Evolutionary conservation across 2,113 vertebrate species (phyloP).

Genomic region (Scopus umbretta): DNA sequence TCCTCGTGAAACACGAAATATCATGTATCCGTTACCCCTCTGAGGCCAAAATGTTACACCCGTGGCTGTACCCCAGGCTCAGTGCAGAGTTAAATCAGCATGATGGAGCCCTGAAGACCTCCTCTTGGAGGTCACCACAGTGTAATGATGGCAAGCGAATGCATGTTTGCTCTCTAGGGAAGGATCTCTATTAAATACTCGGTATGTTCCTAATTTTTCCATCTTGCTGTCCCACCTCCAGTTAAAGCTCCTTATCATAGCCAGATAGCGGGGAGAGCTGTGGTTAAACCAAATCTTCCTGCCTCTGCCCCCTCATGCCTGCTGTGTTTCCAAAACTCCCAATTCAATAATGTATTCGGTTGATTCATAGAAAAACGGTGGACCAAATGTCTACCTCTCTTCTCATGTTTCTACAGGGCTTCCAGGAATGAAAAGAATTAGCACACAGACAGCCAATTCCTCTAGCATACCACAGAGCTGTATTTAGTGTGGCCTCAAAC

Average conservation of each 20-base stretch:
- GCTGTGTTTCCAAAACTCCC: not conserved
- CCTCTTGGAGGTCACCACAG: not conserved
- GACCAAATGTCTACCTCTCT: constrained; percentile 1
- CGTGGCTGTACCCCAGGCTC: not conserved
- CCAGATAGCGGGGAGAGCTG: not conserved
- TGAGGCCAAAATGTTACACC: not conserved
- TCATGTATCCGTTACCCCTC: not conserved
- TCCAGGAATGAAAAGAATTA: constrained; percentile 48
- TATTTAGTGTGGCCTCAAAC: constrained; percentile 54
- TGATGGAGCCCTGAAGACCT: not conserved
- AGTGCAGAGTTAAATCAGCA: not conserved
- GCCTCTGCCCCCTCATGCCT: not conserved
- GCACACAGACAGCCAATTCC: not conserved
- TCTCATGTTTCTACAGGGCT: constrained; percentile 37
- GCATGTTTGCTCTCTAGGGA: not conserved
- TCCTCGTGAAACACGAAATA: not conserved
- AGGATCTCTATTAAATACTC: not conserved
- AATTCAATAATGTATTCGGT: constrained; percentile 7
- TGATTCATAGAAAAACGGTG: constrained; percentile 6
- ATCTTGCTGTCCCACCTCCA: not conserved
- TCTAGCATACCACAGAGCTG: constrained; percentile 29
- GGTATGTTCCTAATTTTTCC: not conserved
- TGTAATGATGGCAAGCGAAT: not conserved
- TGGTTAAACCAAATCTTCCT: not conserved
- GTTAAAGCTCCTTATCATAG: not conserved